These are phyloP conservation scores for Australoheros scitulus DNA, from an alignment of 2,113 vertebrate species.

Conservation along the genomic window DNA sequence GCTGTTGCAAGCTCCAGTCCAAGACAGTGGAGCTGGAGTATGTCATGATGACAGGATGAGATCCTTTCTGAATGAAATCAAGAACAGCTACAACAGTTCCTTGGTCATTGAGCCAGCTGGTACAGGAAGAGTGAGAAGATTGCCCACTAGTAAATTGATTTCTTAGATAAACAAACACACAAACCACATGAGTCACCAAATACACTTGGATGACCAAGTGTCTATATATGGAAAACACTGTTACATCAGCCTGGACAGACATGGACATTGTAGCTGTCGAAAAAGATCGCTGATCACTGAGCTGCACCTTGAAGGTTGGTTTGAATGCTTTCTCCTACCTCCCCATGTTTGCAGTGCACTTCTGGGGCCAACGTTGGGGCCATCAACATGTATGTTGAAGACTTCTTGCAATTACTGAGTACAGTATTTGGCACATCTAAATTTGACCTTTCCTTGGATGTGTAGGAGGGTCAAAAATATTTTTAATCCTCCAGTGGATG, in stretches of 20 bases:
- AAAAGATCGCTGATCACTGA: background rate
- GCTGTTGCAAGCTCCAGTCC: too few relatives aligned
- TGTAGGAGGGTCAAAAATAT: background rate
- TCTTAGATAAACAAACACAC: too few relatives aligned
- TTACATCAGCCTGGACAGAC: background rate
- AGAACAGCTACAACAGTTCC: background rate
- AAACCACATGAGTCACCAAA: too few relatives aligned
- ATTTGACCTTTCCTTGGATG: background rate
- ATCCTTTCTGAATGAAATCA: background rate
- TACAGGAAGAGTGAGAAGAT: background rate
- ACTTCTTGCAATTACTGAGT: background rate
- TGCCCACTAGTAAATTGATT: too few relatives aligned
- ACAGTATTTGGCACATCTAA: background rate
- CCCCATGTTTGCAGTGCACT: background rate
- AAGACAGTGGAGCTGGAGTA: too few relatives aligned
- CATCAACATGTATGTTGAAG: background rate
- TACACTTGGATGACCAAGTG: too few relatives aligned
- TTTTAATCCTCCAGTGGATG: slow-evolving; percentile 2
- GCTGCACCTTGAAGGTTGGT: background rate
- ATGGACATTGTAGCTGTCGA: background rate
- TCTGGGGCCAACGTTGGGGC: background rate
- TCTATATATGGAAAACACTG: too few relatives aligned
- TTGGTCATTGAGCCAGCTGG: background rate
- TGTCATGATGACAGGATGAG: background rate
- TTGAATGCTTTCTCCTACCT: background rate